These are phyloP conservation scores for Euplagia quadripunctaria DNA, from an alignment of 2,888 invertebrate genomes.

Conservation along the genomic window DNA sequence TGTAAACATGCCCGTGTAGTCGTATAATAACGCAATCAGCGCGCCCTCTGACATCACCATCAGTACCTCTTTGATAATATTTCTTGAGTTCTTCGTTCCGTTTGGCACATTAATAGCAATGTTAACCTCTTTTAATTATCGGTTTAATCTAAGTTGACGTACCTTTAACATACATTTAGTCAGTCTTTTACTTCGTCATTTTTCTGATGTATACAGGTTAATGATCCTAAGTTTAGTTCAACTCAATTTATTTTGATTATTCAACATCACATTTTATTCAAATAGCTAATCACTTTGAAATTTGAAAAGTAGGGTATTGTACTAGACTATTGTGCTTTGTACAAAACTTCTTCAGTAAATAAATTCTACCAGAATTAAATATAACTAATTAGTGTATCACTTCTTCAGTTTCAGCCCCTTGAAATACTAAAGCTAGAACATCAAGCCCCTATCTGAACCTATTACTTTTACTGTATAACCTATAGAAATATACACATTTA, in stretches of 20 bases:
- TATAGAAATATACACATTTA: too few relatives aligned
- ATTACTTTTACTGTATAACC: too few relatives aligned
- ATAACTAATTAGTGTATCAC: neutral
- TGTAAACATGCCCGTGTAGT: conserved; percentile 69
- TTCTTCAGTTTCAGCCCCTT: neutral
- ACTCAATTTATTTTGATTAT: neutral
- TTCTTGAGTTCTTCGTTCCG: conserved; percentile 38
- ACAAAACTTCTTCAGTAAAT: neutral
- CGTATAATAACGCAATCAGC: conserved; percentile 69
- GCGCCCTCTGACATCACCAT: conserved; percentile 77
- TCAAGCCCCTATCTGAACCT: neutral
- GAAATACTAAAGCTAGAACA: neutral
- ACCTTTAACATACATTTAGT: neutral
- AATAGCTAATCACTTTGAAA: neutral
- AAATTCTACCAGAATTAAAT: neutral
- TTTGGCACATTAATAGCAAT: conserved; percentile 50
- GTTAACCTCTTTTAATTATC: conserved; percentile 37
- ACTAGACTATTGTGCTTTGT: neutral
- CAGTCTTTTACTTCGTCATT: neutral
- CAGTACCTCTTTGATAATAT: conserved; percentile 61
- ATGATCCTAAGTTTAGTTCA: neutral
- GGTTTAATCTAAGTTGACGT: neutral
- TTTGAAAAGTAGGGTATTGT: neutral
- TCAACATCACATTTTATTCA: neutral
- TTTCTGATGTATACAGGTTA: neutral